Evolutionary conservation across 2,797 vertebrate genomes (phyloP), one percentile per base, ranked within the genome.

Genomic region (Propithecus deckenii): DNA sequence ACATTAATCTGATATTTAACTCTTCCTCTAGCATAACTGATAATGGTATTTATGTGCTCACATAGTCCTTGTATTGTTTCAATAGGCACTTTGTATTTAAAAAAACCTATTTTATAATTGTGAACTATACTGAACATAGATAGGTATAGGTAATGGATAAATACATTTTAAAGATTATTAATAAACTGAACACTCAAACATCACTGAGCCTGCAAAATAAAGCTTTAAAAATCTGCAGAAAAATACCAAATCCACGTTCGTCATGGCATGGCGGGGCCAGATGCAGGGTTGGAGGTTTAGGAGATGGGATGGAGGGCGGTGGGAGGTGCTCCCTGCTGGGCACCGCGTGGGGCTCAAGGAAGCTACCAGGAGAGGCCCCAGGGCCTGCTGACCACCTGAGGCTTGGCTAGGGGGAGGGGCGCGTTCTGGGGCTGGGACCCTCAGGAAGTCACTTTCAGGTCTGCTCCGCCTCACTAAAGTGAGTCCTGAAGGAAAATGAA

Each of bases 361-460:
- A 69, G 48, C 65, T 69, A 2, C 28, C 18, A 48, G 61, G 10
- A 5, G 48, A 4, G 13, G 59, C 15, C 20, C 61, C 30, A 72
- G 13, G 46, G 32, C 41, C 35, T 48, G n/a, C 46, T 63, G 72
- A 15, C 0, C 15, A 23, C 20, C 7, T 2, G 15, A n/a, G 17
- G 32, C 32, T 67, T 1, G 4, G 57, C 57, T 59, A 23, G 23
- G 10, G 1, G 20, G 0, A 23, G 32, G 25, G 32, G 12, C 17
- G 15, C 4, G 25, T 28, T 83, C 32, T 90, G 52, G 46, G 38
- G 22, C 67, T 55, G 30, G 65, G 23, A 8, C 46, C 59, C 7
- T 52, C 52, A 72, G 79, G 59, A 88, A 92, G 52, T 78, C 94
- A 67, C 48, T 81, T 83, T 80, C 67, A 79, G 88, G 30, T 50